Evolutionary conservation across 2,113 vertebrate species (phyloP), one percentile per base, ranked within the genome.

Genomic region (Turnix velox): DNA sequence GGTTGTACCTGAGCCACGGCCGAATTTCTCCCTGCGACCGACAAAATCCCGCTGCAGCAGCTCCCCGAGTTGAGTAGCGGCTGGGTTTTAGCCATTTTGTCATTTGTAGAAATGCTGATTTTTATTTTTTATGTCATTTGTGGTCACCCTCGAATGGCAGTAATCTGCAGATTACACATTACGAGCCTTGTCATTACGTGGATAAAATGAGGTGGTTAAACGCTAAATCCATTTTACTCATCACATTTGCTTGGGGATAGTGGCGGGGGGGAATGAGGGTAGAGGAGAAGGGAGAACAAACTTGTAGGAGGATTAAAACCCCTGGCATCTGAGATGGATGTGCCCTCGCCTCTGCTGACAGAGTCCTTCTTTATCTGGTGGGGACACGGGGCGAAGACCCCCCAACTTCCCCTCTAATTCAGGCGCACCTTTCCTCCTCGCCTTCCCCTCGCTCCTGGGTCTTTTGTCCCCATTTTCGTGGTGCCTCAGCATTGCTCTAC

Each of bases 101-200:
- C 88, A 81, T 92, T 73, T 93, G 51, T 71, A 91, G 94, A 89
- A 87, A 87, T 35, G 45, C 49, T 79, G 84, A 18, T 4, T 30
- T 6, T 37, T 10, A 25, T 74, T 71, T 45, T 40, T 62, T 1
- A n/a, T 90, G 76, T 61, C 92, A 93, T 57, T 95, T 93, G 93
- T 90, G 96, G 95, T 96, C 92, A 86, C 80, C 84, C 91, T 88
- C 84, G 91, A 54, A 84, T 62, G 74, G 66, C 88, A 79, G 92
- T 92, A 95, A 96, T 96, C 88, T 88, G 77, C 35, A 96, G 96
- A 96, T 96, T 95, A 94, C 81, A 93, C 73, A 93, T 93, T 94
- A 81, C 74, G n/a, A 94, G 88, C 84, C 91, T 95, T 96, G 91
- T 95, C 88, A 95, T 96, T 96, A 94, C 73, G n/a, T 77, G 88